Base-by-base conservation (phyloP, 2,797 vertebrate species). In the Alectoris magna region DNA sequence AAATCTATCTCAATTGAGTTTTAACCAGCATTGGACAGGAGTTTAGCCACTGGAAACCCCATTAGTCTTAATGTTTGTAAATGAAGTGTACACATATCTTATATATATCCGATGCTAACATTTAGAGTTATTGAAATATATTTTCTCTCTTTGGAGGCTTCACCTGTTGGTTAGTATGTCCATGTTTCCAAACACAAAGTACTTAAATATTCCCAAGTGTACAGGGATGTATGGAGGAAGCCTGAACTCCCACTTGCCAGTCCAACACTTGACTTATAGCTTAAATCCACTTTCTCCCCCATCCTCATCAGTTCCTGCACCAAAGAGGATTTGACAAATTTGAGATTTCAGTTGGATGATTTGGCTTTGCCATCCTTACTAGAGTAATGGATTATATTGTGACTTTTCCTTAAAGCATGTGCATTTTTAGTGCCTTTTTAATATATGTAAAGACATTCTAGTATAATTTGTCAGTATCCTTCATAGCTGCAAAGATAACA, bases 191-290 rank as follows among this genome's bases (percentile, higher is more conserved):
- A 56, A 46, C 3, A 27, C 10, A 13, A 48, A 23, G 2, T 34
- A 36, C 44, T 31, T 29, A 58, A 53, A 44, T 27, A 53, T 43
- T 80, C 87, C 48, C 8, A 39, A 63, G 39, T 4, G 7, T 21
- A 46, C 3, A 59, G 26, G 23, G 43, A 22, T 7, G 12, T 34
- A 73, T 8, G 68, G 18, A 41, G 18, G 34, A 27, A 83, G 68
- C 21, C n/a, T 58, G 59, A 86, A 66, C 2, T 15, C 4, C 6
- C 34, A 36, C 8, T 26, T 46, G 17, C 23, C 21, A 3, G 7
- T 58, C 14, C 2, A 69, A 7, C 2, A 1, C 64, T 62, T 64
- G 21, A 3, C 16, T 31, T 6, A 1, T 19, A 27, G 1, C 5
- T 72, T 64, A 74, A 81, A 71, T 49, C 4, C 4, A 29, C 4